These are phyloP conservation scores for Rhadinocentrus ornatus DNA, from an alignment of 2,797 vertebrate species.

Conservation along the genomic window DNA sequence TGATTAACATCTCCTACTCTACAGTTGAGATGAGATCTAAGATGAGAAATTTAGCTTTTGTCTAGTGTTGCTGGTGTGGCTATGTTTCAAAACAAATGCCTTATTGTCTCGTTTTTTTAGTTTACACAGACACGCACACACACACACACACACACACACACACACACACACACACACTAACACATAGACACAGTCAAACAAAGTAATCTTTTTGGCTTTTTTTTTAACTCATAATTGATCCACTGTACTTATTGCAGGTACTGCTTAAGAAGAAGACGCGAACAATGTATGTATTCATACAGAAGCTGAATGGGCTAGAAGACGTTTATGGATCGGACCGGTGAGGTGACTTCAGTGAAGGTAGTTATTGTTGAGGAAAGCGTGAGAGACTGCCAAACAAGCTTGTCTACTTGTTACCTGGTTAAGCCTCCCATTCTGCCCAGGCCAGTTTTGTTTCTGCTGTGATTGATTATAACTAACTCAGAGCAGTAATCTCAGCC, in stretches of 20 bases:
- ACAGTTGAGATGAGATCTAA: slow-evolving; percentile 7
- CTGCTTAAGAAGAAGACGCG: slow-evolving; percentile 9
- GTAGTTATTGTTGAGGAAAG: slow-evolving; percentile 59
- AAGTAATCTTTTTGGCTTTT: neutral
- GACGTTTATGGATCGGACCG: slow-evolving; percentile 11
- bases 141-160: no score
- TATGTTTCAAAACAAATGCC: slow-evolving; percentile 11
- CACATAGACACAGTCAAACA: neutral
- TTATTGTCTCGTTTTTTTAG: neutral
- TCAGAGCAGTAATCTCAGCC: slow-evolving; percentile 45
- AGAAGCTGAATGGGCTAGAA: slow-evolving; percentile 2
- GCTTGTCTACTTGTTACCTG: slow-evolving; percentile 66
- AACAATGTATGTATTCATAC: slow-evolving; percentile 26
- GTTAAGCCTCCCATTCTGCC: slow-evolving; percentile 55
- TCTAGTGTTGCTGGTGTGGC: slow-evolving; percentile 10
- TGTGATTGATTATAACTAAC: slow-evolving; percentile 39
- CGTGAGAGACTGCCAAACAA: slow-evolving; percentile 62
- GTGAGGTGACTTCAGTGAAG: slow-evolving; percentile 56
- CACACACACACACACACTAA: no score
- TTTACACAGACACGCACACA: neutral
- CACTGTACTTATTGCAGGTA: neutral
- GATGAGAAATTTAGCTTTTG: neutral
- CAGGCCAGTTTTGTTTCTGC: slow-evolving; percentile 56
- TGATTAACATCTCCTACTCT: neutral
- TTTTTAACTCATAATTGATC: slow-evolving; percentile 1